These are phyloP conservation scores for Paratrypauchen microcephalus DNA, from an alignment of 2,797 vertebrate species.

Conservation along the genomic window DNA sequence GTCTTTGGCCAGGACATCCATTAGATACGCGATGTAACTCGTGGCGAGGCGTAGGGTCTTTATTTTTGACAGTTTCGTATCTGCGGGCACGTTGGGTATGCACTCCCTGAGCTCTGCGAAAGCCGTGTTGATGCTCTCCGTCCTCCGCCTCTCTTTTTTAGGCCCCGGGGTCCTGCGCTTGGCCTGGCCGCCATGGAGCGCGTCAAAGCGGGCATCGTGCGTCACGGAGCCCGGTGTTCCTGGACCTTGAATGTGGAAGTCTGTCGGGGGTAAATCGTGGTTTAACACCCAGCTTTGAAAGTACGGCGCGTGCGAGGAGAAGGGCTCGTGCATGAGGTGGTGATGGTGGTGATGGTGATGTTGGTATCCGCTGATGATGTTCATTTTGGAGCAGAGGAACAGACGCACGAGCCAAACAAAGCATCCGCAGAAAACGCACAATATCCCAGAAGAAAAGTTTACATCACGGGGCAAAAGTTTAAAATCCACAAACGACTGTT, in stretches of 20 bases:
- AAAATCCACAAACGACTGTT: constrained; percentile 31
- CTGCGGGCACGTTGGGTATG: constrained; percentile 89
- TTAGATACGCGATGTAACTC: constrained; percentile 89
- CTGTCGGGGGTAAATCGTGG: constrained; percentile 81
- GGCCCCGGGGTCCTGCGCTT: constrained; percentile 83
- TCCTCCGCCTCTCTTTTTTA: constrained; percentile 90
- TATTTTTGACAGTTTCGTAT: constrained; percentile 91
- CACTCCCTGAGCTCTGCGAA: constrained; percentile 88
- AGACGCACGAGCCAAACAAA: constrained; percentile 20
- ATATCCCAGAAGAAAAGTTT: background rate
- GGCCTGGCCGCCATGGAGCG: constrained; percentile 78
- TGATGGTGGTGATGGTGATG: constrained; percentile 83
- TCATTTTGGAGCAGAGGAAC: constrained; percentile 76
- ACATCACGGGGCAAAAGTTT: constrained; percentile 32
- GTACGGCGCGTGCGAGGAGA: constrained; percentile 89
- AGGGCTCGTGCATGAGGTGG: constrained; percentile 89
- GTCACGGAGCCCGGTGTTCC: constrained; percentile 61
- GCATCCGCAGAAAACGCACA: background rate
- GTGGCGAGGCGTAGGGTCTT: constrained; percentile 88
- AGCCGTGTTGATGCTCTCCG: constrained; percentile 92
- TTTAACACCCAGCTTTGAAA: constrained; percentile 91
- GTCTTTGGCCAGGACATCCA: constrained; percentile 93
- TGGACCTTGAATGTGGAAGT: constrained; percentile 78
- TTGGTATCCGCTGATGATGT: constrained; percentile 92
- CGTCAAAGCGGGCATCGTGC: constrained; percentile 77